Evolutionary conservation across 2,113 vertebrate species (phyloP), one percentile per base, ranked within the genome.

Genomic region (Cyanistes caeruleus): DNA sequence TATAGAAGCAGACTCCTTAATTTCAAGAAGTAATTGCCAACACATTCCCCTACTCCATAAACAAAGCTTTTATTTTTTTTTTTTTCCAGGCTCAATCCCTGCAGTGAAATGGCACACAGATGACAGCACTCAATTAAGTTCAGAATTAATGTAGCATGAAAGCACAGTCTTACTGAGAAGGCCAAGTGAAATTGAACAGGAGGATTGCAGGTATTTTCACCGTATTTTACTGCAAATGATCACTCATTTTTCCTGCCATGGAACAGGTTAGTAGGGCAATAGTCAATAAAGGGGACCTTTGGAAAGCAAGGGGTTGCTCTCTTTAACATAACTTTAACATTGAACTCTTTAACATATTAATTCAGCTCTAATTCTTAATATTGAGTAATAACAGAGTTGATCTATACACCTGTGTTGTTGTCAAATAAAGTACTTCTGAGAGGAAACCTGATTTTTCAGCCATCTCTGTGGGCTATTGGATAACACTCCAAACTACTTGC

Each of bases 91-190:
- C 68, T 81, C 51, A 77, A 8, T 81, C 39, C 63, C 79, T 84
- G 65, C 92, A 89, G 82, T 82, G 82, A 84, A 95, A 96, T 64
- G 53, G 82, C 94, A 89, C 87, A 81, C 49, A 94, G 62, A 89
- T 82, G 94, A 96, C 95, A 96, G 82, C 87, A 91, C 95, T 96
- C 94, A 96, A 96, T 97, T 96, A 96, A 85, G 44, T 93, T 87
- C 59, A 87, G 83, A 95, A 97, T 96, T 97, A 96, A 97, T 87
- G 96, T 89, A 90, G 90, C 95, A 87, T 96, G 95, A 97, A 97
- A 95, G 77, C 44, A 90, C 60, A 83, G 82, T 19, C 73, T 69
- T 48, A 80, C 37, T 0, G 1, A 95, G 93, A 89, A 91, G 58
- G 83, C 81, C 13, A 12, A 83, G 68, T 68, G 79, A 97, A 97